These are phyloP conservation scores for Scaptomyza graminum DNA, from an alignment of 1,140 invertebrate species.

Conservation along the genomic window DNA sequence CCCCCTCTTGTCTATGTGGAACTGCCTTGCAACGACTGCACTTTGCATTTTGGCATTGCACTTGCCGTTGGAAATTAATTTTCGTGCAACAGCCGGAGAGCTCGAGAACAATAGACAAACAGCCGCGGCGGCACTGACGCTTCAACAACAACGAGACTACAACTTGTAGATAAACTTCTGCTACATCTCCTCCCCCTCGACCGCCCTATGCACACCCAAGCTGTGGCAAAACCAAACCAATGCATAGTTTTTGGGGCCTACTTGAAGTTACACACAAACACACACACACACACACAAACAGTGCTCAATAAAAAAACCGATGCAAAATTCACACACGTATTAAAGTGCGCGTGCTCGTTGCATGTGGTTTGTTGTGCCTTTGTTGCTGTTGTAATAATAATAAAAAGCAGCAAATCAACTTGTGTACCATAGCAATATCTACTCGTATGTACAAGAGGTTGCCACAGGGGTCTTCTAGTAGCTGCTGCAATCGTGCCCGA, in stretches of 20 bases:
- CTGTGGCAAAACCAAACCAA: conserved; percentile 40
- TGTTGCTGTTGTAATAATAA: conserved; percentile 31
- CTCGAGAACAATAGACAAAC: conserved; percentile 77
- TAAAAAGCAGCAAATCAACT: conserved; percentile 20
- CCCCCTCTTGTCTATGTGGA: background rate
- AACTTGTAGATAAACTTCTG: conserved; percentile 40
- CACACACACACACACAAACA: conserved; percentile 44
- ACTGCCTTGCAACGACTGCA: conserved; percentile 30
- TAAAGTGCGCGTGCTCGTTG: conserved; percentile 50
- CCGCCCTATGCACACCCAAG: background rate
- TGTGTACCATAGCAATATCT: background rate
- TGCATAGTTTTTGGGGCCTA: conserved; percentile 63
- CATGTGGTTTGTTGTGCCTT: conserved; percentile 16
- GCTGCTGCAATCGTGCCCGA: conserved; percentile 34
- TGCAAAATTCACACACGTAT: conserved; percentile 70
- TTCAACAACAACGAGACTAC: conserved; percentile 26
- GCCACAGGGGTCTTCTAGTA: conserved; percentile 23
- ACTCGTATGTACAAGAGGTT: conserved; percentile 30
- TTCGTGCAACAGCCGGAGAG: conserved; percentile 75
- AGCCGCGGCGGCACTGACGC: conserved; percentile 30
- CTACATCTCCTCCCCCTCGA: background rate
- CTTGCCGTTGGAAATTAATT: conserved; percentile 79
- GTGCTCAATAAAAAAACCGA: conserved; percentile 47
- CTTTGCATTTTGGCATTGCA: conserved; percentile 67
- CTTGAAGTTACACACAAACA: background rate